These are phyloP conservation scores for Lophius piscatorius DNA, from an alignment of 2,113 vertebrate genomes.

Conservation along the genomic window DNA sequence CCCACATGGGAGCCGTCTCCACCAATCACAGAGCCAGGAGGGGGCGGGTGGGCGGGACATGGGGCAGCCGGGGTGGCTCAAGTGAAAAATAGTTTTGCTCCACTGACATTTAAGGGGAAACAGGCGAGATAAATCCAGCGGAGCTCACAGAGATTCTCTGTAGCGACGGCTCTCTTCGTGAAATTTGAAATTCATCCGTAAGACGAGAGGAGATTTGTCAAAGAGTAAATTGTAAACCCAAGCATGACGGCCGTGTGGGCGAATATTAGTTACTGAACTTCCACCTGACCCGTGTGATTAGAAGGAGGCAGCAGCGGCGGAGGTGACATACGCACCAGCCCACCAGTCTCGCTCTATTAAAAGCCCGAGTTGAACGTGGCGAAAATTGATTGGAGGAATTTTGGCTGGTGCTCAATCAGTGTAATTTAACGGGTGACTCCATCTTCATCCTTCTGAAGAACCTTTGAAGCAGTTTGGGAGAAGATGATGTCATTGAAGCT, in stretches of 20 bases:
- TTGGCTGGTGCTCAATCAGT: conserved; percentile 13
- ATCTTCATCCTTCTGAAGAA: conserved; percentile 47
- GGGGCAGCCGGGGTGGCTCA: conserved; percentile 37
- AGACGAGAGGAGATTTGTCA: conserved; percentile 36
- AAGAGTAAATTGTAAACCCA: conserved; percentile 25
- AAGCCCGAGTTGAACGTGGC: too few species aligned
- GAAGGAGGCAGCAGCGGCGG: conserved; percentile 36
- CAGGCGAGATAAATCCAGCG: conserved; percentile 54
- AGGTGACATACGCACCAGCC: conserved; percentile 39
- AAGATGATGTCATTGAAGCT: conserved; percentile 44
- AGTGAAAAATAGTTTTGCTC: conserved; percentile 35
- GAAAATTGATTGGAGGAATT: conserved; percentile 58
- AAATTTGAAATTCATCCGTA: conserved; percentile 55
- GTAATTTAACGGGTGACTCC: conserved; percentile 46
- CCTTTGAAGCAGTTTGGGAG: conserved; percentile 31
- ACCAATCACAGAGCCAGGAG: conserved; percentile 38
- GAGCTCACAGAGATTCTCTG: conserved; percentile 37
- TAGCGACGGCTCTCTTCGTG: conserved; percentile 39
- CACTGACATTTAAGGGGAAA: conserved; percentile 56
- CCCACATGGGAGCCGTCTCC: conserved; percentile 32
- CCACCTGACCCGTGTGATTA: conserved; percentile 64
- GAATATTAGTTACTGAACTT: conserved; percentile 53
- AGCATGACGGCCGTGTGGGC: conserved; percentile 45
- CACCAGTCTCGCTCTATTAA: too few species aligned
- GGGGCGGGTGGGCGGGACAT: conserved; percentile 28